Percentiles rank a stretch among this genome's conserved stretches.
Evolutionary conservation across 2,888 invertebrate genomes (phyloP).

Genomic region (Ophraella communa): DNA sequence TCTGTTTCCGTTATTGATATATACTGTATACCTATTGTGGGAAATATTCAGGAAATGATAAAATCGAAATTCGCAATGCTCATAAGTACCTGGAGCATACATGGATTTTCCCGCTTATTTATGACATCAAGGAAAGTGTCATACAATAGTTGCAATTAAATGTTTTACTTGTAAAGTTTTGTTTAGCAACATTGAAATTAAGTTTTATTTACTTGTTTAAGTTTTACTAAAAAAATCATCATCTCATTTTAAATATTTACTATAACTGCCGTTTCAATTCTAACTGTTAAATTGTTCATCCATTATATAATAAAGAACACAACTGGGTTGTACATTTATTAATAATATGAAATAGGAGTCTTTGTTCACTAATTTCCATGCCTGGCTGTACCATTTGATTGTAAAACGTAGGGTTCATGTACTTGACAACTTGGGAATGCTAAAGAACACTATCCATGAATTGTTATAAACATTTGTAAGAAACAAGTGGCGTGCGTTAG

Average conservation of each 20-base stretch:
- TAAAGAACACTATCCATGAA: neutral
- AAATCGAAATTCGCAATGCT: neutral
- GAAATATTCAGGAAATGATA: no score
- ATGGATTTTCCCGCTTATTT: no score
- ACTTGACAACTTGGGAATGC: neutral
- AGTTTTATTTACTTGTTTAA: no score
- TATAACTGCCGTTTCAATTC: neutral
- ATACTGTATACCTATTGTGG: no score
- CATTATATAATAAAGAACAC: constrained; percentile 6
- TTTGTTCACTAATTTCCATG: constrained; percentile 8
- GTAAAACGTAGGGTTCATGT: neutral
- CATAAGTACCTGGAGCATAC: no score
- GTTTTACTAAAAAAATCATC: neutral
- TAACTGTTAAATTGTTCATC: neutral
- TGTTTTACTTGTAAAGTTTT: no score
- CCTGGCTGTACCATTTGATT: neutral
- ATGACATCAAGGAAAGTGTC: no score
- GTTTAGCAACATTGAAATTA: no score
- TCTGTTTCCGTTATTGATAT: constrained; percentile 45
- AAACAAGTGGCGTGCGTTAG: neutral
- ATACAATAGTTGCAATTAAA: no score
- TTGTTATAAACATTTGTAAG: neutral
- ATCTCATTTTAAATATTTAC: neutral
- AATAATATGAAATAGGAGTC: neutral
- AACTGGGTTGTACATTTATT: neutral